phyloP scores from a whole-genome alignment of 2,888 invertebrate genomes.

The Sepioteuthis lessoniana region DNA sequence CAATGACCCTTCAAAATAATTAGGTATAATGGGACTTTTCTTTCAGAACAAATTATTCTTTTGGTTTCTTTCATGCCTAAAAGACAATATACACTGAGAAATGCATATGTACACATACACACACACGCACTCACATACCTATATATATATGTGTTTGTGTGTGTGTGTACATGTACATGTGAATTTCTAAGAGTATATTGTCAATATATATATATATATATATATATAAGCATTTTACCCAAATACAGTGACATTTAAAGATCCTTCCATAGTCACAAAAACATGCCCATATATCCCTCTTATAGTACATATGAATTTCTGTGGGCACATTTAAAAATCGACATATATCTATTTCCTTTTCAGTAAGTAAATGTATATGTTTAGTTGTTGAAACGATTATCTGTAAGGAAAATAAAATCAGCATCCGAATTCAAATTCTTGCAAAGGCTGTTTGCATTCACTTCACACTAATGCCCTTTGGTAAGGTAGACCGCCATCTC shows the following conservation, averaged over 20 bases:
- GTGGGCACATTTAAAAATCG: neutral
- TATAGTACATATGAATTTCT: neutral
- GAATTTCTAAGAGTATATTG: no score
- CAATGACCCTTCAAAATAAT: conserved; percentile 33
- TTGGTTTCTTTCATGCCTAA: neutral
- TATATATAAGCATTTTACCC: no score
- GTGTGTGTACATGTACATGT: neutral
- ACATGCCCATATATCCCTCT: neutral
- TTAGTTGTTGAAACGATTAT: no score
- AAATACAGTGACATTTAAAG: neutral
- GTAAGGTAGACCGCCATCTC: no score
- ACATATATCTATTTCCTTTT: no score
- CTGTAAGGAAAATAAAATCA: no score
- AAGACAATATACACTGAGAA: neutral
- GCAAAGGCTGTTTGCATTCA: no score
- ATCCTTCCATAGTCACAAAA: neutral
- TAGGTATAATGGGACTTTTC: conserved; percentile 9
- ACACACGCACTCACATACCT: neutral
- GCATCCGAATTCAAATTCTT: no score
- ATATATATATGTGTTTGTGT: neutral
- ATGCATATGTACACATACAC: neutral
- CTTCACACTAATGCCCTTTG: no score
- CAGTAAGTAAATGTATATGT: no score
- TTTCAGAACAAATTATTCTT: neutral
- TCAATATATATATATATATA: no score